These are phyloP conservation scores for Lordiphosa mommai DNA, from an alignment of 1,140 invertebrate species.

Conservation along the genomic window DNA sequence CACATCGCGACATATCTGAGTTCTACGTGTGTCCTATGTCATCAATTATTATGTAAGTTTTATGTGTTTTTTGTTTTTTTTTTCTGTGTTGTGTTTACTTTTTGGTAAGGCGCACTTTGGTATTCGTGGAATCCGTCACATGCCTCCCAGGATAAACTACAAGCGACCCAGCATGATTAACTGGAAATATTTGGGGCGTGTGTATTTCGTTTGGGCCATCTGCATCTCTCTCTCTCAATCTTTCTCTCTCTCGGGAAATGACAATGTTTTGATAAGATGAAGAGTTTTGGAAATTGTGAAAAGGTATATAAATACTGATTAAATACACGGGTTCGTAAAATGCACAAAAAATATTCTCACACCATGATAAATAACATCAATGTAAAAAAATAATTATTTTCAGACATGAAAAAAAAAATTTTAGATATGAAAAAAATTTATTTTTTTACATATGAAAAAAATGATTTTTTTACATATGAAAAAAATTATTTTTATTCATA, in stretches of 20 bases:
- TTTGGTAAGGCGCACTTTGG: conserved; percentile 4
- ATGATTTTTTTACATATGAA: no score
- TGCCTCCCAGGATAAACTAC: conserved; percentile 33
- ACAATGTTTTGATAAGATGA: no score
- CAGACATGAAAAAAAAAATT: no score
- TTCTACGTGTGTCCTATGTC: conserved; percentile 51
- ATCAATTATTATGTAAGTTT: conserved; percentile 56
- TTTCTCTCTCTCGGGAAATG: neutral
- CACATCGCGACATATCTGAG: conserved; percentile 3
- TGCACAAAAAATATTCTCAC: no score
- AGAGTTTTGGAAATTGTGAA: no score
- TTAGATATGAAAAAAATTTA: no score
- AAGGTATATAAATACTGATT: no score
- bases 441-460: no score
- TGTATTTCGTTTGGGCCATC: conserved; percentile 7
- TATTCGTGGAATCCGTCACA: conserved; percentile 40
- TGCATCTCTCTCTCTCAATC: neutral
- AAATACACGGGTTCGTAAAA: no score
- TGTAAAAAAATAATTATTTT: no score
- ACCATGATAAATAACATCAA: no score
- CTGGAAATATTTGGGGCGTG: conserved; percentile 52
- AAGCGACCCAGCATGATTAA: conserved; percentile 22
- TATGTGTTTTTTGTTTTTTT: conserved; percentile 17
- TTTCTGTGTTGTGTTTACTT: neutral
- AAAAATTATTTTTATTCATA: no score